Conservation (phyloP, 2,797 vertebrate genomes). For the Limnodromus scolopaceus region DNA sequence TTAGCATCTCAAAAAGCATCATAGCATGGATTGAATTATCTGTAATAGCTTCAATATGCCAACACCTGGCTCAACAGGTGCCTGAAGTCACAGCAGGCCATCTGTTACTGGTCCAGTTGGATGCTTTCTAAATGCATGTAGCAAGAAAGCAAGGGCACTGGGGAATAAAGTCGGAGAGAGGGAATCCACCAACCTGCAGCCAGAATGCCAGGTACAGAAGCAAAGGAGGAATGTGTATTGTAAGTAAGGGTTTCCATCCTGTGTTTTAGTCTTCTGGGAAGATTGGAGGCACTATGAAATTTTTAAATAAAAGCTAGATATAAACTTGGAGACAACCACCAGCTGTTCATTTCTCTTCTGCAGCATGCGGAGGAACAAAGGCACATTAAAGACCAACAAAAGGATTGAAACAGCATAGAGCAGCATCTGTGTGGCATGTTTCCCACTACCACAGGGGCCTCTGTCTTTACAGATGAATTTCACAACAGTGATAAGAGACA, state of each 20-base stretch:
- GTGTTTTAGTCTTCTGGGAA: conserved; percentile 4
- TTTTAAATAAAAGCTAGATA: conserved; percentile 57
- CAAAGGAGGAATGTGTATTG: neutral
- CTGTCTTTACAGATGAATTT: conserved; percentile 24
- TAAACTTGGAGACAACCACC: conserved; percentile 42
- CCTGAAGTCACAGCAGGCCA: conserved; percentile 48
- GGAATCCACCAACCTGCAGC: neutral
- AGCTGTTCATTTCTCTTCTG: conserved; percentile 42
- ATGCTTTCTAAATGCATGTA: conserved; percentile 16
- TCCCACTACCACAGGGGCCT: conserved; percentile 14
- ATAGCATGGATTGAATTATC: conserved; percentile 30
- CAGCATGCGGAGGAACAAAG: conserved; percentile 42
- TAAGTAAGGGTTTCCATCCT: neutral
- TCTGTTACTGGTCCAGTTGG: conserved; percentile 25
- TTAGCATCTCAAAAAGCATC: conserved; percentile 56
- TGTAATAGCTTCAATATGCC: conserved; percentile 53
- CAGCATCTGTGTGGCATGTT: conserved; percentile 46
- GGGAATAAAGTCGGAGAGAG: neutral
- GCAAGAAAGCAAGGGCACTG: neutral
- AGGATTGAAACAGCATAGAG: neutral
- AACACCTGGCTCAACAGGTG: conserved; percentile 51
- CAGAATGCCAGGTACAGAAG: neutral
- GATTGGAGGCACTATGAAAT: neutral
- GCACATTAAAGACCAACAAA: conserved; percentile 24
- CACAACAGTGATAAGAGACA: neutral